Percentiles rank a stretch among this genome's conserved stretches.
Evolutionary conservation across 64 coral and sea anemone genomes (phyloP).

Genomic region (Porites australiensis): DNA sequence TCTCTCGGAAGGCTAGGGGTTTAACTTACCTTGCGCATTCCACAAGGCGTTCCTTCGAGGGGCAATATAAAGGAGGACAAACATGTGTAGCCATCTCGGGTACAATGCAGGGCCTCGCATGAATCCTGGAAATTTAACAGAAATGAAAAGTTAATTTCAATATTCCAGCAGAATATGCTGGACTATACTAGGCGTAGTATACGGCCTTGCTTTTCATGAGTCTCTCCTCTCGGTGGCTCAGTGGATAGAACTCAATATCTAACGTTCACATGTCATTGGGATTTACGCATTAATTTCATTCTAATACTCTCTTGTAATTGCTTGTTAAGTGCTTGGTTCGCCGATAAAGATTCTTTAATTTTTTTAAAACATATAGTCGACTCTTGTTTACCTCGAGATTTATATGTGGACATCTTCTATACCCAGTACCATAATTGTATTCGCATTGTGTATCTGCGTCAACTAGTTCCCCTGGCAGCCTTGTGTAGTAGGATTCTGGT

Average conservation of each 20-base stretch:
- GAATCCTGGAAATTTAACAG: not conserved
- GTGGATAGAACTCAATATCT: too few species aligned
- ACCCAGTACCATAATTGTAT: conserved; percentile 30
- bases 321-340: too few species aligned
- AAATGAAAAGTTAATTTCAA: not conserved
- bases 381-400: not conserved
- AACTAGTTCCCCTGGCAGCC: conserved; percentile 67
- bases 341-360: too few species aligned
- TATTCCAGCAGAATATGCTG: not conserved
- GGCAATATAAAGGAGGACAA: not conserved
- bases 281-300: too few species aligned
- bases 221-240: too few species aligned
- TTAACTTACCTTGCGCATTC: conserved; percentile 61
- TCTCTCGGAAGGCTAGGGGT: not conserved
- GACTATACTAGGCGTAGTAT: too few species aligned
- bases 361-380: too few species aligned
- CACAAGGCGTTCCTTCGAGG: conserved; percentile 81
- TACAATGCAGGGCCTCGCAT: conserved; percentile 36
- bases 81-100: conserved; percentile 44
- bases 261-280: too few species aligned
- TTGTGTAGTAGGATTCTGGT: conserved; percentile 18
- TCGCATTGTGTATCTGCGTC: conserved; percentile 72
- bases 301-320: too few species aligned
- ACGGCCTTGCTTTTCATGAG: too few species aligned
- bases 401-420: conserved; percentile 32